Base-by-base conservation (phyloP, 1,140 invertebrate genomes). In the Cydia pomonella region DNA sequence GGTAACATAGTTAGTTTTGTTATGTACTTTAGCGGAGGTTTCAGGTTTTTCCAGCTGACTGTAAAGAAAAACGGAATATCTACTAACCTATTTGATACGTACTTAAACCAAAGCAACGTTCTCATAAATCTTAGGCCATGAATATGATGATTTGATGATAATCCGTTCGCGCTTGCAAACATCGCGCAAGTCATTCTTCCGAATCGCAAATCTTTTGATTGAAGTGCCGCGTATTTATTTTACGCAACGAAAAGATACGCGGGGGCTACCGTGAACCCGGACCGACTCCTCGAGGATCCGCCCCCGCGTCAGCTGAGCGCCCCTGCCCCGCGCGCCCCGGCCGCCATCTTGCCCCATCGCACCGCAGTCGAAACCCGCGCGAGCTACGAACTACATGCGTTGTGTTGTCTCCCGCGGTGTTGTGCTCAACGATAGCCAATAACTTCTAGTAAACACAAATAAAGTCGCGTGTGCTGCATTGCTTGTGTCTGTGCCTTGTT, bases 291-390 rank as follows among this genome's bases (percentile, higher is more conserved):
- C 41, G 47, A 50, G n/a, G 47, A n/a, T n/a, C 47, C 47, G 64
- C 13, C 29, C n/a, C 2, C n/a, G 64, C 25, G 29, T 69, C 27
- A 69, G 64, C 63, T 69, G 64, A 69, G 64, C 27, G 27, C 64
- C 27, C n/a, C 3, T n/a, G 64, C 64, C n/a, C 64, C n/a, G 29
- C 64, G 1, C 64, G 4, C 71, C 44, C 16, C 69, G 13, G 38
- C 25, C 71, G 71, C 41, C 38, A 59, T 29, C 21, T 33, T 23
- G 6, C 50, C 44, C 25, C 50, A 23, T 23, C 50, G 16, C 59
- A 13, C 44, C 72, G 72, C 72, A 69, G 64, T 69, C 27, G 29
- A 33, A n/a, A 33, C 64, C 29, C 29, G n/a, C 33, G 29, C 33
- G 64, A 33, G 64, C 64, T 18, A 10, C n/a, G 4, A 1, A 13